Conservation (phyloP, 1,140 invertebrate genomes). For the Orchestia grillus region DNA sequence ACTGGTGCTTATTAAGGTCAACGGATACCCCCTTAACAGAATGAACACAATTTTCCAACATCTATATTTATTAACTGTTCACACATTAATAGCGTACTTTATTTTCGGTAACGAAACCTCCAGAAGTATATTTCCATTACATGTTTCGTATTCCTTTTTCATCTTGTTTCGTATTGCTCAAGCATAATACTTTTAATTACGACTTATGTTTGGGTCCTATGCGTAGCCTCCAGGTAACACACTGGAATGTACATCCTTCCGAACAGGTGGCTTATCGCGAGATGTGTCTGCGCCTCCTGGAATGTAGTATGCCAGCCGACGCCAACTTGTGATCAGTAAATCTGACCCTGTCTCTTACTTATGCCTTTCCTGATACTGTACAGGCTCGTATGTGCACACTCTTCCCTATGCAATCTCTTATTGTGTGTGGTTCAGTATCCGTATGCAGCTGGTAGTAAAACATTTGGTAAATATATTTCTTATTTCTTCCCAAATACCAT, state of each 20-base stretch:
- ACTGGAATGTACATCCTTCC: background rate
- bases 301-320: background rate
- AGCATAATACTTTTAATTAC: background rate
- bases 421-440: background rate
- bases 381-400: background rate
- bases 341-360: background rate
- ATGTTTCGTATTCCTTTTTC: background rate
- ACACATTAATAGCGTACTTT: background rate
- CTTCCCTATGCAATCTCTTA: background rate
- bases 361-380: background rate
- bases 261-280: background rate
- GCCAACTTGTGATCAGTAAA: background rate
- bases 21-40: too few species aligned
- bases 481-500: too few species aligned
- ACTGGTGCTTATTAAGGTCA: too few species aligned
- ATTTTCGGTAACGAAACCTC: background rate
- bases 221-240: background rate
- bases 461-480: too few species aligned
- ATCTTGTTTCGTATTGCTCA: background rate
- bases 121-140: background rate
- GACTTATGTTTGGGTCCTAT: background rate
- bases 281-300: background rate
- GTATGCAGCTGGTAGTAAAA: background rate
- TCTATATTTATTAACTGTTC: background rate
- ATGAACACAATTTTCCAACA: background rate